These are phyloP conservation scores for Sceliomorpha sp. DNA, from an alignment of 2,888 invertebrate species.

Conservation along the genomic window DNA sequence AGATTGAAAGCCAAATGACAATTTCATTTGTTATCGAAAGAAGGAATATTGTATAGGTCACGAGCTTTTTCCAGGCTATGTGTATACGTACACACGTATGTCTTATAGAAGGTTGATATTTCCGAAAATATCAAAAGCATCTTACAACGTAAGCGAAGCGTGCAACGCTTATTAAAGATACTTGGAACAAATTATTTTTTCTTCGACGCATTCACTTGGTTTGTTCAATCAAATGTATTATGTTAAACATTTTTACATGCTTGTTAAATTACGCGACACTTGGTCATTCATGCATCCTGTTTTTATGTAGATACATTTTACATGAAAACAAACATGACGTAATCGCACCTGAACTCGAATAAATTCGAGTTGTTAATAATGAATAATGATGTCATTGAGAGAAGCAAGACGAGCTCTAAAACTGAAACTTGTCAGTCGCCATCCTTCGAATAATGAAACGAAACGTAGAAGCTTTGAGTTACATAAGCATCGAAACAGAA, in stretches of 20 bases:
- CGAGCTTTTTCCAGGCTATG: no score
- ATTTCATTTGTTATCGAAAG: background rate
- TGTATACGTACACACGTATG: no score
- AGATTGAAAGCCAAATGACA: background rate
- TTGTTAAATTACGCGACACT: no score
- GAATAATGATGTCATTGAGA: conserved; percentile 45
- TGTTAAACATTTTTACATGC: no score
- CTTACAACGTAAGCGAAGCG: background rate
- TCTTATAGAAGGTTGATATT: conserved; percentile 31
- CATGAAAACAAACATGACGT: conserved; percentile 42
- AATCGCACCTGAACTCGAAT: conserved; percentile 42
- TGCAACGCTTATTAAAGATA: no score
- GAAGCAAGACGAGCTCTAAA: conserved; percentile 34
- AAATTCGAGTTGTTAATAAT: conserved; percentile 52
- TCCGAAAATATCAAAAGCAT: conserved; percentile 49
- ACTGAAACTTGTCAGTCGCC: conserved; percentile 22
- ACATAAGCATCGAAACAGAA: no score
- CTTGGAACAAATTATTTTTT: no score
- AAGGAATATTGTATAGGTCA: conserved; percentile 36
- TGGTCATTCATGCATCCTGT: no score
- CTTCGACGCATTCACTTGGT: no score
- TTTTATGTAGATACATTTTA: no score
- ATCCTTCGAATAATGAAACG: conserved; percentile 7
- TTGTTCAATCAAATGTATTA: no score
- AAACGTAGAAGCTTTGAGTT: no score